Base-by-base conservation (phyloP, 2,797 vertebrate genomes). In the Borostomias antarcticus region DNA sequence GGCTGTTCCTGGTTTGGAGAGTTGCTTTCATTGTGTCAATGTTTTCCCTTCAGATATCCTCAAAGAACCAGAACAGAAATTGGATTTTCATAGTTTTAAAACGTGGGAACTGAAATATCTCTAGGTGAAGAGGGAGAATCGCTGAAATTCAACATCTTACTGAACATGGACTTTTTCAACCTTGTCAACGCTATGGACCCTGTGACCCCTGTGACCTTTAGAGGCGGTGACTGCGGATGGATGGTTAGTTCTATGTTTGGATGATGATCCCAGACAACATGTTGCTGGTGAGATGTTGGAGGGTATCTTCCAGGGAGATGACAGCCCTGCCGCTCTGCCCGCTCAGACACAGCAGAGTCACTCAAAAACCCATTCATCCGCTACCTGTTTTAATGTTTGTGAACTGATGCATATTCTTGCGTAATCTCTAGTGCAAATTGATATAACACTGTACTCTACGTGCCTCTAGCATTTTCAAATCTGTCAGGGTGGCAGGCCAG, bases 331-430 rank as follows among this genome's bases (percentile, higher is more conserved):
- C 45, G n/a, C 8, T n/a, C 59, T 1, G 17, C 40, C n/a, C 21
- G 8, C 53, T 30, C 26, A 48, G n/a, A 66, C 45, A n/a, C n/a
- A n/a, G n/a, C n/a, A 15, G 4, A 7, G 30, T 9, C 30, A 26
- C 35, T 40, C n/a, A 32, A 19, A 32, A 48, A 7, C 56, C 47
- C 37, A 25, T n/a, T 28, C 26, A 30, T 48, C n/a, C 47, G 3
- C 47, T 2, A 23, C 47, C 54, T 33, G 50, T 56, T 58, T 68
- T 50, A 61, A 58, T 33, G 50, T 29, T 54, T 29, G 54, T 40
- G 58, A 52, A 73, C 30, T 58, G 67, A 66, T 50, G 56, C 47
- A 62, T 73, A 75, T 73, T 75, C 51, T 71, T 54, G 58, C 28
- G 66, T 69, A 73, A 78, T 72, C 62, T 62, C 58, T 58, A 6